Evolutionary conservation across 2,113 vertebrate species (phyloP).

Genomic region (Microtus pennsylvanicus): DNA sequence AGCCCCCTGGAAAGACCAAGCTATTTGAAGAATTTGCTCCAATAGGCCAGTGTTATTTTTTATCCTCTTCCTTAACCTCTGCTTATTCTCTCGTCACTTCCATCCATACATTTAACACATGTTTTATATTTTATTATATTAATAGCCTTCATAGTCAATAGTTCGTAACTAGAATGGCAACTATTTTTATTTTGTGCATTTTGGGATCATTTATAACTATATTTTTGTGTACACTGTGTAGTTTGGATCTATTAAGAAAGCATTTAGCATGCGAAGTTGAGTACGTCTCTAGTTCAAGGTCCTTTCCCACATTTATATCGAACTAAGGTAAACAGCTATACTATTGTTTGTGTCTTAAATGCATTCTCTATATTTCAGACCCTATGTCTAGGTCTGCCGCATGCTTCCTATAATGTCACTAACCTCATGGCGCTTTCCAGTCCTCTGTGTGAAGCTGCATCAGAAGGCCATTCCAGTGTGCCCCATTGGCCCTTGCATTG

Average conservation of each 20-base stretch:
- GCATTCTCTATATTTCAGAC: conserved; percentile 17
- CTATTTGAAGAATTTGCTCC: conserved; percentile 32
- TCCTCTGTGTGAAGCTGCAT: not conserved
- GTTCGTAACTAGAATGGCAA: not conserved
- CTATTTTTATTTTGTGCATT: not conserved
- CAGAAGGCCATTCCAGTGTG: not conserved
- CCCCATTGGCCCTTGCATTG: not conserved
- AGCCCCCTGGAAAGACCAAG: conserved; percentile 33
- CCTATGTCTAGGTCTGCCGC: not conserved
- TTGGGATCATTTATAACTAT: conserved; percentile 1
- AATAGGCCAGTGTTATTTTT: not conserved
- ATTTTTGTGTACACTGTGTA: not conserved
- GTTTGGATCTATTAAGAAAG: not conserved
- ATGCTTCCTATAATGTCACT: not conserved
- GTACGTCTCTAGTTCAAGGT: conserved; percentile 39
- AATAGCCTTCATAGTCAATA: not conserved
- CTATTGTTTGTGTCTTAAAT: not conserved
- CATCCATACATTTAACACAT: not conserved
- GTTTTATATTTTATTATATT: conserved; percentile 44
- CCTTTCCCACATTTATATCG: not conserved
- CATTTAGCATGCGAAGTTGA: not conserved
- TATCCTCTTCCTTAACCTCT: not conserved
- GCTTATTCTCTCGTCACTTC: not conserved
- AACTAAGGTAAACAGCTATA: conserved; percentile 2
- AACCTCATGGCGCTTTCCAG: not conserved